phyloP scores from a whole-genome alignment of 2,888 invertebrate species.

The Colletes collaris region DNA sequence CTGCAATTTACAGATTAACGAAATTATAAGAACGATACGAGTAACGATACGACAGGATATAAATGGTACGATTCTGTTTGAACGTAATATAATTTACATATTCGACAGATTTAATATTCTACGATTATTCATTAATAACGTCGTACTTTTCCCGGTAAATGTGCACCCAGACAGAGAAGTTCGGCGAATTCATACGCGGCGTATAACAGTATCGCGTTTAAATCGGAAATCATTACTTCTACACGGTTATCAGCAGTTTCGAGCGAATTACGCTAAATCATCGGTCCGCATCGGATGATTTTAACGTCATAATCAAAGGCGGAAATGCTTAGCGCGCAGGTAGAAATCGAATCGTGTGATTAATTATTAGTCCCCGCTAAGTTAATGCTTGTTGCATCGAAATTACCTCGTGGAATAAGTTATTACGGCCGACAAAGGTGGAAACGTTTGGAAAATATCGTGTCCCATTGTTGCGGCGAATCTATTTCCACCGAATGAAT shows the following conservation, averaged over 20 bases:
- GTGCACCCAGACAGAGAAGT: neutral
- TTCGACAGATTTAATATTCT: constrained; percentile 31
- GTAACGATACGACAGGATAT: neutral
- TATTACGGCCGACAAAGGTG: constrained; percentile 23
- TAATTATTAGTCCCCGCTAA: constrained; percentile 48
- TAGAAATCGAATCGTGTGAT: constrained; percentile 41
- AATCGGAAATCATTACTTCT: constrained; percentile 45
- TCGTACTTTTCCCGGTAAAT: constrained; percentile 8
- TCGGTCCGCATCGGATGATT: constrained; percentile 47
- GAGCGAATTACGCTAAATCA: constrained; percentile 57
- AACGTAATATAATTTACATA: constrained; percentile 29
- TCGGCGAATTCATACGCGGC: neutral
- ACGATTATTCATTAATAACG: constrained; percentile 39
- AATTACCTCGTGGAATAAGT: constrained; percentile 42
- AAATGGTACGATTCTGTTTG: constrained; percentile 8
- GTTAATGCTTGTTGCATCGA: constrained; percentile 29
- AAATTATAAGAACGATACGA: too few species aligned
- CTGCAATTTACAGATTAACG: too few species aligned
- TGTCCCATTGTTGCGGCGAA: neutral
- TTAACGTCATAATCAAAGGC: constrained; percentile 53
- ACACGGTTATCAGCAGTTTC: constrained; percentile 44
- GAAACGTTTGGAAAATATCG: constrained; percentile 21
- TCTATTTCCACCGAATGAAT: constrained; percentile 9
- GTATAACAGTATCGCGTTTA: constrained; percentile 32
- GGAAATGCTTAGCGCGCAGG: constrained; percentile 48